phyloP scores from a whole-genome alignment of 2,888 invertebrate genomes.

The Napeogenes sylphis region DNA sequence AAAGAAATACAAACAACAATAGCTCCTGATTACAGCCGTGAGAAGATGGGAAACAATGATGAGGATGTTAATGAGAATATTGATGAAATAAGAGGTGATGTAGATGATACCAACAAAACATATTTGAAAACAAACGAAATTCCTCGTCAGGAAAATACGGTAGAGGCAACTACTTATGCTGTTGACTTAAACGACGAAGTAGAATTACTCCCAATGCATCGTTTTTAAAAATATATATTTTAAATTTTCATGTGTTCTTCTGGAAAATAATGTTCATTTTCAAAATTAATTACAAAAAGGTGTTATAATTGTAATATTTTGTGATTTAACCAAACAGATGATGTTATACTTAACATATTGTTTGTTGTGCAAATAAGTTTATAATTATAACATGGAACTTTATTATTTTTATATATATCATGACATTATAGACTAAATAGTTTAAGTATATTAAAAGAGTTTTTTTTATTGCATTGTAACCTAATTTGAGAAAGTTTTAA shows the following conservation, averaged over 20 bases:
- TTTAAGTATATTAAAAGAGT: too few relatives aligned
- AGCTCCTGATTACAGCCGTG: constrained; percentile 42
- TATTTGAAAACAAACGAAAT: constrained; percentile 50
- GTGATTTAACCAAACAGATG: too few relatives aligned
- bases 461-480: too few relatives aligned
- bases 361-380: too few relatives aligned
- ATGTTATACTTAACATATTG: too few relatives aligned
- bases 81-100: constrained; percentile 39
- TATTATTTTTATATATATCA: too few relatives aligned
- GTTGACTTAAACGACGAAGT: constrained; percentile 58
- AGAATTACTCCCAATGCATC: constrained; percentile 59
- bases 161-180: constrained; percentile 63
- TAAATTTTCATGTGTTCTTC: not conserved
- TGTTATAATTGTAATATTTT: too few relatives aligned
- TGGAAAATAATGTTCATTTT: too few relatives aligned
- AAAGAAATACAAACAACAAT: constrained; percentile 21
- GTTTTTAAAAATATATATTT: constrained; percentile 28
- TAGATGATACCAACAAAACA: constrained; percentile 15
- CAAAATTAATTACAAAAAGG: too few relatives aligned
- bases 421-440: too few relatives aligned
- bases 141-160: constrained; percentile 25
- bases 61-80: constrained; percentile 43
- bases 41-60: constrained; percentile 44
- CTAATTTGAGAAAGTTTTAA: too few relatives aligned
- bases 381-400: too few relatives aligned